Base-by-base conservation (phyloP, 2,888 invertebrate species). In the Cryptops parisi region DNA sequence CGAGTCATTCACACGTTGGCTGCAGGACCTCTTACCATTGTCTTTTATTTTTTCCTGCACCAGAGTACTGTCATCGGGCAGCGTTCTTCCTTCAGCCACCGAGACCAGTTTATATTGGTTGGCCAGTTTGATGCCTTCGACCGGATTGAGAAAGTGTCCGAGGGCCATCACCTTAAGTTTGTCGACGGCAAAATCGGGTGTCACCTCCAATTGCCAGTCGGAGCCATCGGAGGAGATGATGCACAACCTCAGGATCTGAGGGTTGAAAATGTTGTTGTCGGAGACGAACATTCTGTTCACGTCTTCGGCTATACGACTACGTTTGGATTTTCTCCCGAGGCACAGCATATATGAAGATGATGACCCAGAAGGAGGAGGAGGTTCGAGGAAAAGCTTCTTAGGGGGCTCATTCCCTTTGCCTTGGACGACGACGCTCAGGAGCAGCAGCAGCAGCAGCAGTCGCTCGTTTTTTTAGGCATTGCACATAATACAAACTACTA, bases 111-210 rank as follows among this genome's bases (percentile, higher is more conserved):
- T 67, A 57, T 68, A 70, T 48, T 68, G 67, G 27, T 68, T 62
- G 1, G 68, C 65, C 53, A 62, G 62, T 57, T 69, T 69, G 52
- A 67, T 61, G 51, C 65, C 64, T 38, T 68, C 69, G 15, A 64
- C 59, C 17, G 65, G 62, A 54, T 67, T 64, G 47, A 65, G 64
- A 55, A 72, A 67, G 55, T 69, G 66, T 26, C 65, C 62, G 44
- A 70, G 59, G 9, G 68, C 68, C 59, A 64, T 62, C 5, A 67
- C 62, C 60, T 71, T 71, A 25, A 71, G 55, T 55, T 64, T 65
- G 48, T 71, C 70, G 2, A 71, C 64, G 3, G 67, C 67, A 41
- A 64, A 62, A 53, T 67, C 69, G n/a, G 63, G 61, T 22, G 65
- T 63, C 12, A 67, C 61, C 19, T 67, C 66, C 2, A 64, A 56